Evolutionary conservation across 2,888 invertebrate genomes (phyloP).

Genomic region (Lasioglossum vierecki): DNA sequence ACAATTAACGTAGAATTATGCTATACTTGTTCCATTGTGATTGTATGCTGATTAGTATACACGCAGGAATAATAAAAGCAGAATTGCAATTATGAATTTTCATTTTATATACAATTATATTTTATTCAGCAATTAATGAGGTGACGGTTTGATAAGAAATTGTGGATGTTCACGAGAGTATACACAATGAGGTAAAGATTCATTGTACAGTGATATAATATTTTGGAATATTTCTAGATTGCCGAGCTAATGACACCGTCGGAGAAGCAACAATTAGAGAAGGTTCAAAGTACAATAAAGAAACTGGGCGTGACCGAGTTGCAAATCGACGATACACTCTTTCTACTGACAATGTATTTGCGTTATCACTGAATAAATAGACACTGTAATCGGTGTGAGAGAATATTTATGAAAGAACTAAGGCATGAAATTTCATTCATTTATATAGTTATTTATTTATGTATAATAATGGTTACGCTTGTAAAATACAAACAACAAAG

Average conservation of each 20-base stretch:
- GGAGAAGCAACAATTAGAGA: slow-evolving; percentile 90
- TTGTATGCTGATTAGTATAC: not conserved
- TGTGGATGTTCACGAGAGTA: not conserved
- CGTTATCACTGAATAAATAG: slow-evolving; percentile 84
- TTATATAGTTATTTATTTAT: slow-evolving; percentile 83
- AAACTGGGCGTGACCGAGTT: slow-evolving; percentile 92
- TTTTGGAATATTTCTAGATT: slow-evolving; percentile 86
- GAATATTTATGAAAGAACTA: slow-evolving; percentile 15
- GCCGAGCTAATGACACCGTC: slow-evolving; percentile 95
- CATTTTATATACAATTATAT: not conserved
- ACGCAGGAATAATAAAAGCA: not conserved
- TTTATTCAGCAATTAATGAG: not conserved
- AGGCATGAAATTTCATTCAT: slow-evolving; percentile 67
- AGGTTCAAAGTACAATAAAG: slow-evolving; percentile 90
- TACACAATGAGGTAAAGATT: too few relatives aligned
- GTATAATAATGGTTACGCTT: slow-evolving; percentile 83
- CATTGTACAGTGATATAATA: not conserved
- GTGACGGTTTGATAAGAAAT: not conserved
- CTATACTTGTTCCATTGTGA: not conserved
- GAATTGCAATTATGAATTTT: not conserved
- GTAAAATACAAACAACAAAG: slow-evolving; percentile 84
- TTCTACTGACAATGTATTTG: slow-evolving; percentile 92
- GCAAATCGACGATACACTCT: slow-evolving; percentile 92
- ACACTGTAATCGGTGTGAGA: slow-evolving; percentile 32
- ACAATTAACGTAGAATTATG: not conserved